A percentile compares a stretch with the other conserved stretches of the same genome.
Evolutionary conservation across 2,888 invertebrate genomes (phyloP).

Genomic region (Tolmerus cingulatus): DNA sequence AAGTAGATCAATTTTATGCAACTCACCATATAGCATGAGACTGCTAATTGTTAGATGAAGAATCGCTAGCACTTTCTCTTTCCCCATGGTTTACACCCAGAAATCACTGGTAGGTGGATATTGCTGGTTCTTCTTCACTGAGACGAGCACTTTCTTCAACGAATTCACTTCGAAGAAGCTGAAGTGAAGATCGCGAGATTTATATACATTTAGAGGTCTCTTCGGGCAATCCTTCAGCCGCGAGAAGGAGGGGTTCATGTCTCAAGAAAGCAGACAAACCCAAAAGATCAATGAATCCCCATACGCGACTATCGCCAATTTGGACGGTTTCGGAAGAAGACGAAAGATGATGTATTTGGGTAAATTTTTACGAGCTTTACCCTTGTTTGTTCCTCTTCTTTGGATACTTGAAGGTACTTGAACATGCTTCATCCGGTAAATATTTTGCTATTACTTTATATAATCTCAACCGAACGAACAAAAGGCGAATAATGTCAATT

Average conservation of each 20-base stretch:
- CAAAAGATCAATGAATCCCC: background rate
- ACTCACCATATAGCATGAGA: slow-evolving; percentile 26
- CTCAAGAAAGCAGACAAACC: background rate
- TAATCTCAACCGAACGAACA: background rate
- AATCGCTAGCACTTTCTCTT: slow-evolving; percentile 21
- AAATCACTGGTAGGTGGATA: background rate
- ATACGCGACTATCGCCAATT: background rate
- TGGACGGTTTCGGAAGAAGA: background rate
- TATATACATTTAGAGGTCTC: background rate
- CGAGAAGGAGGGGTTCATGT: background rate
- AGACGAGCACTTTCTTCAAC: background rate
- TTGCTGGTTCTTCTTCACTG: background rate
- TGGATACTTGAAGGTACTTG: background rate
- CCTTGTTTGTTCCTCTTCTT: background rate
- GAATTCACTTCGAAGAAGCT: background rate
- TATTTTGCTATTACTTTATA: background rate
- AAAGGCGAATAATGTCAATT: background rate
- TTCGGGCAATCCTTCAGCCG: background rate
- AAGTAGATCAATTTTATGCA: background rate
- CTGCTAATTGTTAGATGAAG: slow-evolving; percentile 6
- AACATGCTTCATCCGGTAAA: background rate
- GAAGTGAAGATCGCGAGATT: background rate
- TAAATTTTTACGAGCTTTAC: background rate
- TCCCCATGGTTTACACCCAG: background rate
- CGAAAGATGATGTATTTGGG: background rate